Base-by-base conservation (phyloP, 2,113 vertebrate genomes). In the Perca fluviatilis region DNA sequence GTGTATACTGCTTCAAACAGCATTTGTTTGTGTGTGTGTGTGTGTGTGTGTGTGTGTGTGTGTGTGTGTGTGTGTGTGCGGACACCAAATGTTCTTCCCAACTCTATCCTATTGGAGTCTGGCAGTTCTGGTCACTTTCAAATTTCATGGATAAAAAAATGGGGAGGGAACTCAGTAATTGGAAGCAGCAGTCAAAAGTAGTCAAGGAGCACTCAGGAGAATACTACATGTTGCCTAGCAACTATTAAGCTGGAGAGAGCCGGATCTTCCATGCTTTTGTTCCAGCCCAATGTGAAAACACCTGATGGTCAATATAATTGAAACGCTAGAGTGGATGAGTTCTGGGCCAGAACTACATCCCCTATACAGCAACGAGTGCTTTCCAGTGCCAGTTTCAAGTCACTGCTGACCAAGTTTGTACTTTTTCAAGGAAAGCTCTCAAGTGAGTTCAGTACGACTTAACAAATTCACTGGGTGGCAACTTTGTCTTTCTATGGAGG, bases 151-250 rank as follows among this genome's bases (percentile, higher is more conserved):
- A 43, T 6, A 80, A 75, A 86, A 89, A 90, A 85, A 79, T 46
- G 58, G 75, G 88, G 68, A 89, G 86, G 82, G 85, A 87, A 64
- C 67, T 79, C 57, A 77, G 88, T 91, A 94, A 94, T 93, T 93
- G 86, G 80, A 88, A 88, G 80, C 86, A 83, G 76, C 46, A 88
- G 90, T 92, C 91, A 91, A 67, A 92, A 85, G 82, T 87, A 85
- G 88, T 91, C 89, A 93, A 93, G 90, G 85, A 93, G 91, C 87
- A 91, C 92, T 90, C 86, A 78, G 78, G 88, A 57, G 81, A 87
- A 83, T 80, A 87, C 85, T 89, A 81, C 68, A 87, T 57, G 91
- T 93, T 93, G 91, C 93, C 77, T 91, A 91, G 92, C 92, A 93
- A 93, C 92, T 80, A 83, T 70, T 78, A 75, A 88, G 84, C 77